phyloP scores from a whole-genome alignment of 2,888 invertebrate species.

The Quadriops clusia region DNA sequence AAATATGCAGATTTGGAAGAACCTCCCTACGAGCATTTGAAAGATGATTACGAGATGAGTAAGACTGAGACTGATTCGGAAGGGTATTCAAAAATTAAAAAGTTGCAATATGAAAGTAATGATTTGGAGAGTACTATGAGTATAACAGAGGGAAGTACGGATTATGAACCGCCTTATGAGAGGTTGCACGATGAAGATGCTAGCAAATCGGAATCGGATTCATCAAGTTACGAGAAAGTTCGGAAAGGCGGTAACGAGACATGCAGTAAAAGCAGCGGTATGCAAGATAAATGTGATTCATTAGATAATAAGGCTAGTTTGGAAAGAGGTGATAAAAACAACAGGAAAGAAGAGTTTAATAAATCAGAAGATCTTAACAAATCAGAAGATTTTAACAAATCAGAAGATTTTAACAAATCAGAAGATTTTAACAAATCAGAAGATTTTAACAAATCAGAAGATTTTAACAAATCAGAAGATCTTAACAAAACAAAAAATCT shows the following conservation, averaged over 20 bases:
- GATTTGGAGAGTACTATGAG: conserved; percentile 12
- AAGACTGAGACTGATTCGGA: conserved; percentile 19
- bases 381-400: no score
- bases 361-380: no score
- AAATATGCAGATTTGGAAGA: conserved; percentile 56
- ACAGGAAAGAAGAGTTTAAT: no score
- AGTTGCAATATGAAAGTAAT: conserved; percentile 14
- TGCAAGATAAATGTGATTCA: not conserved
- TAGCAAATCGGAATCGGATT: conserved; percentile 24
- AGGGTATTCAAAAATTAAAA: no score
- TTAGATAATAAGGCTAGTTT: no score
- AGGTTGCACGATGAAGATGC: conserved; percentile 35
- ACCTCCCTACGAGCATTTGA: conserved; percentile 56
- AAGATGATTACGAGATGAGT: conserved; percentile 27
- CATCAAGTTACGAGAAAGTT: conserved; percentile 24
- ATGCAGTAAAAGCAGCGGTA: not conserved
- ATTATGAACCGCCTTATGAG: conserved; percentile 56
- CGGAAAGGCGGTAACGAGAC: no score
- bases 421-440: no score
- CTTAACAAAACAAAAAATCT: no score
- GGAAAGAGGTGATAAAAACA: no score
- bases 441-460: no score
- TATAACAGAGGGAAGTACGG: conserved; percentile 8
- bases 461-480: no score
- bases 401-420: no score